Evolutionary conservation across 2,888 invertebrate genomes (phyloP).

Genomic region (Carterocephalus palaemon): DNA sequence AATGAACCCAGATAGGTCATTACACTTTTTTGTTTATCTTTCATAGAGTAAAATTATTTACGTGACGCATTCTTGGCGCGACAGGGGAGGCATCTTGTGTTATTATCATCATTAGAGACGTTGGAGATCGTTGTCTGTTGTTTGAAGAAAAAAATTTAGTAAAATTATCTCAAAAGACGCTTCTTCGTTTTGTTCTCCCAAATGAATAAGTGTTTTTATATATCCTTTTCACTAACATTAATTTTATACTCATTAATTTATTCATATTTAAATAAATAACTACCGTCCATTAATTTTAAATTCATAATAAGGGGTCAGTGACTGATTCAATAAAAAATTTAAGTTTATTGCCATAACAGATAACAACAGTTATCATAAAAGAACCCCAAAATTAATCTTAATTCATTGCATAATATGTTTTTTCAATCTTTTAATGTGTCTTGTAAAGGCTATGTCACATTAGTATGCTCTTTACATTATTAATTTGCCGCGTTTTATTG

Average conservation of each 20-base stretch:
- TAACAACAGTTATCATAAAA: too few species aligned
- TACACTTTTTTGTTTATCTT: slow-evolving; percentile 44
- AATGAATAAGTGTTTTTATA: too few species aligned
- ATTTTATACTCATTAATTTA: too few species aligned
- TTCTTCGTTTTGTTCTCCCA: too few species aligned
- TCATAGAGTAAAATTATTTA: slow-evolving; percentile 58
- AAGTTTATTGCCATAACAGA: too few species aligned
- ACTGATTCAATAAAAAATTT: too few species aligned
- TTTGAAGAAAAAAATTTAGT: neutral
- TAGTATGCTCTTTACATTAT: neutral
- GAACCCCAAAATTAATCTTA: too few species aligned
- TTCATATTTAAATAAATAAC: too few species aligned
- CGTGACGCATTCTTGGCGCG: slow-evolving; percentile 59
- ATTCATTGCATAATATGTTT: neutral
- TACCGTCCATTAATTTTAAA: neutral
- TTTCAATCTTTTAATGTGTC: slow-evolving; percentile 6
- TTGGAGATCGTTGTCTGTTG: neutral
- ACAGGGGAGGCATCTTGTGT: slow-evolving; percentile 35
- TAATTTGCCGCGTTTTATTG: neutral
- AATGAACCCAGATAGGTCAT: slow-evolving; percentile 38
- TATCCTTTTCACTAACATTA: too few species aligned
- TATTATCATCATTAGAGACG: slow-evolving; percentile 57
- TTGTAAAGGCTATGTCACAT: neutral
- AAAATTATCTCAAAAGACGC: too few species aligned
- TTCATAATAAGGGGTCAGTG: too few species aligned